Conservation (phyloP, 37 sponge, comb jelly and placozoan species). For the Halichondria panicea region DNA sequence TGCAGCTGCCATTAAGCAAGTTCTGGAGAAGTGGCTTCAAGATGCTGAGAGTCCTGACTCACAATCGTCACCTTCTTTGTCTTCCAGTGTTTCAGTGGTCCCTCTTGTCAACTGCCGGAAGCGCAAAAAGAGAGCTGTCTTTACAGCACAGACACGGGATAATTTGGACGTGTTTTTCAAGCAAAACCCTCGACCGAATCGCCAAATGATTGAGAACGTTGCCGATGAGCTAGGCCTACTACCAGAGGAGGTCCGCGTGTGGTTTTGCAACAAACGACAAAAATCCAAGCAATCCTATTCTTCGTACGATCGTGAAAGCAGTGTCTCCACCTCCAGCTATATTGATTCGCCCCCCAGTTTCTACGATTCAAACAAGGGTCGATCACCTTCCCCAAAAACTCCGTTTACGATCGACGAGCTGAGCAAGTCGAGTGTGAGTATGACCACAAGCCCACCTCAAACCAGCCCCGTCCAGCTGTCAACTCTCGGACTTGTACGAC, state of each 20-base stretch:
- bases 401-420: conserved; percentile 82
- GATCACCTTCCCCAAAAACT: not conserved
- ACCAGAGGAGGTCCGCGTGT: conserved; percentile 88
- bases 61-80: too few relatives aligned
- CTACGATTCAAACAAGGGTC: not conserved
- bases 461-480: conserved; percentile 24
- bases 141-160: conserved; percentile 58
- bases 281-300: conserved; percentile 48
- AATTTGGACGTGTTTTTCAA: conserved; percentile 65
- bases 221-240: conserved; percentile 76
- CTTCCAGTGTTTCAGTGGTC: too few relatives aligned
- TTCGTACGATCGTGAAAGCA: not conserved
- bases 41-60: too few relatives aligned
- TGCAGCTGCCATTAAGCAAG: conserved; percentile 75
- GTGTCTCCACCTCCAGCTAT: conserved; percentile 17
- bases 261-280: conserved; percentile 95
- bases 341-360: conserved; percentile 12
- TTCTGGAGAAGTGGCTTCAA: conserved; percentile 69
- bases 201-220: conserved; percentile 63
- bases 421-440: conserved; percentile 54
- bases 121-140: conserved; percentile 87
- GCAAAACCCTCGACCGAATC: conserved; percentile 71
- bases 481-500: not conserved
- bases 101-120: conserved; percentile 41
- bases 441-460: not conserved